phyloP scores from a whole-genome alignment of 2,113 vertebrate genomes.

The Grantiella picta region DNA sequence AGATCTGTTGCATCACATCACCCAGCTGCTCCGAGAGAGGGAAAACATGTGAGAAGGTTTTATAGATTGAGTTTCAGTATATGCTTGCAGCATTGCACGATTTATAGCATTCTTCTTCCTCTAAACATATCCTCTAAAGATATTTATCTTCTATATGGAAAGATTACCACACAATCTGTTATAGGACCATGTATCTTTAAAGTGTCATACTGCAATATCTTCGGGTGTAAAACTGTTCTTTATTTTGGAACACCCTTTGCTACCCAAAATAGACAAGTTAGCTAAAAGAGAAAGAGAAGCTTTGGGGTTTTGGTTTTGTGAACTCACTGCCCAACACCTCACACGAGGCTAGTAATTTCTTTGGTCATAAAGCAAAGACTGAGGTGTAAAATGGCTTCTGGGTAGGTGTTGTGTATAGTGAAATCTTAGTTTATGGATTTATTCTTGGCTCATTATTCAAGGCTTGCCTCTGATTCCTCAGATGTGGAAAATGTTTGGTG shows the following conservation, averaged over 20 bases:
- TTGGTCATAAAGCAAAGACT: slow-evolving; percentile 18
- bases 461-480: not conserved
- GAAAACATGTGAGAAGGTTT: not conserved
- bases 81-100: not conserved
- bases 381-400: not conserved
- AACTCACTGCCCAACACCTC: not conserved
- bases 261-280: not conserved
- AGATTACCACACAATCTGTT: not conserved
- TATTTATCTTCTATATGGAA: not conserved
- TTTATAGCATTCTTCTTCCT: not conserved
- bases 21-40: not conserved
- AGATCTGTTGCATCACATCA: not conserved
- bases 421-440: slow-evolving; percentile 44
- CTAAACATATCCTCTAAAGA: not conserved
- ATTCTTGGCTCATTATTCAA: not conserved
- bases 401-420: slow-evolving; percentile 34
- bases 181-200: not conserved
- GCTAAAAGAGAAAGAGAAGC: not conserved
- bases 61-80: not conserved
- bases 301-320: not conserved
- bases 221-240: not conserved
- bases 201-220: not conserved
- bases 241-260: not conserved
- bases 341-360: not conserved
- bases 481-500: not conserved